Evolutionary conservation across 2,797 vertebrate species (phyloP), one percentile per base, ranked within the genome.

Genomic region (Steatocranus sp.): DNA sequence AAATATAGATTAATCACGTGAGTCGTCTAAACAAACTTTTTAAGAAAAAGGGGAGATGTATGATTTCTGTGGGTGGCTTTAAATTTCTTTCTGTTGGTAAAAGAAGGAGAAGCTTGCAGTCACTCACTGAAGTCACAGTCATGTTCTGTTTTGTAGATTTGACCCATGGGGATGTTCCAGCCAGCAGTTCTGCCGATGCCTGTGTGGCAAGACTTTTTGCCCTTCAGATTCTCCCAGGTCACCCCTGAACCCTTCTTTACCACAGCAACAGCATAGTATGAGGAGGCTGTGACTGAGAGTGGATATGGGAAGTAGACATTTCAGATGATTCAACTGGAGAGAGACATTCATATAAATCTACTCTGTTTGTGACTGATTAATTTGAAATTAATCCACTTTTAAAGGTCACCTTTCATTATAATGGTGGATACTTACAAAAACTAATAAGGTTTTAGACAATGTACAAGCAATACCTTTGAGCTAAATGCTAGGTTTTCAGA

Each of bases 161-260:
- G 87, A 15, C 97, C 97, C 95, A 98, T 96, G 66, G 98, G 98
- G 27, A 99, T 83, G 90, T 97, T 98, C 98, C 98, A 99, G 85
- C 98, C 98, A 8, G 97, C 98, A 0, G 97, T 98, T 78, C 97
- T 97, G 66, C 92, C 96, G 0, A 98, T 5, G 0, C 94, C 98
- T 0, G 98, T 99, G 92, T 99, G 98, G 91, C 98, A 99, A 0
- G 98, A 98, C 88, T 82, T 97, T 88, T 84, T 97, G 4, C 94
- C 96, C 85, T n/a, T 56, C 84, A 99, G 93, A 1, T 0, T 93
- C 0, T 20, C 53, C 96, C 96, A 97, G n/a, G 93, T 95, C 70
- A 95, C 2, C 6, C 73, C 88, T 3, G 93, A 92, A 53, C 3
- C 20, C 78, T 77, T 96, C 90, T 86, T 96, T 23, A 96, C 87